Base-by-base conservation (phyloP, 2,888 invertebrate genomes). In the Eristalis tenax region DNA sequence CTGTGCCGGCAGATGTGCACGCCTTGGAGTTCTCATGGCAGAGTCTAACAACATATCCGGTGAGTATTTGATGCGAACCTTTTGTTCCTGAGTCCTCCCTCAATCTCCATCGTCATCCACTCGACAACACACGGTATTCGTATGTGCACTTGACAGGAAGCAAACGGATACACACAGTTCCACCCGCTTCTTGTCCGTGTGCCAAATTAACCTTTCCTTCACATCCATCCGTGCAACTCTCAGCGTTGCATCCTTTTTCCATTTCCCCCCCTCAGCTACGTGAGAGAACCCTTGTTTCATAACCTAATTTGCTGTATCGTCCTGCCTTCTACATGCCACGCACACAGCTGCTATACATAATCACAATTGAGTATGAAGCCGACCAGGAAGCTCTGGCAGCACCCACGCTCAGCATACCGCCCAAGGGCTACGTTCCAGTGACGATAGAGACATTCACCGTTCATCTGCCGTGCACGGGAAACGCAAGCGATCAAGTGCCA, bases 1-100 rank as follows among this genome's bases (percentile, higher is more conserved):
- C 96, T 2, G 96, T 98, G 64, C 96, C 96, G 23, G 95, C 96
- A 2, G 95, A 96, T 90, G 95, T 97, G 88, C 95, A 96, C 26
- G 96, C 97, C 91, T 94, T 97, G 90, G 96, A 96, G 93, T 97
- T 97, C 93, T 96, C 96, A 91, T 97, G 97, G 97, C 96, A 97
- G 91, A 96, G 96, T 89, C 94, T 97, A 68, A 95, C 95, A 59
- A 94, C 95, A 89, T 94, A 95, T 93, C 96, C 96, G 94, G 97
- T 97, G 93, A 94, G 95, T 94, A 82, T 50, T 76, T 40, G 71
- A 63, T 79, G 79, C 38, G 40, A 74, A n/a, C 28, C n/a, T 70
- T 65, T 43, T 32, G 23, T 26, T 38, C 40, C 75, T 8, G 32
- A 61, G 15, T n/a, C 66, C 18, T 13, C 40, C n/a, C 35, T 18